Base-by-base conservation (phyloP, 1,140 invertebrate genomes). In the Drosophila tropicalis region DNA sequence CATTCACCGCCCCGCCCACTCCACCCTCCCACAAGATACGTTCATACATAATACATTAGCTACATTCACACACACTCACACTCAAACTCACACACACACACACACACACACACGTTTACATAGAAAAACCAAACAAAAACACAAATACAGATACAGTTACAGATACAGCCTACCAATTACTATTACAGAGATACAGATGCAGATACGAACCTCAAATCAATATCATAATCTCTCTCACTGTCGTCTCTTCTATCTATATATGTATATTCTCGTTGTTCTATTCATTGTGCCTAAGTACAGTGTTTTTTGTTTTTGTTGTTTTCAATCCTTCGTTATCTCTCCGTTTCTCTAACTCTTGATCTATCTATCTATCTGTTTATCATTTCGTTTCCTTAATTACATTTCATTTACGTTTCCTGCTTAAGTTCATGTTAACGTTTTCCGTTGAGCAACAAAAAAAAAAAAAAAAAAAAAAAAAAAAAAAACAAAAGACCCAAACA, bases 271-370 rank as follows among this genome's bases (percentile, higher is more conserved):
- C 70, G 73, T 71, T 67, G 17, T 39, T 44, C 54, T 17, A 58
- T 62, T 57, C 81, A 85, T 86, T 85, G 81, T 85, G 82, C 81
- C 82, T 75, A 70, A 51, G 44, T 51, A 85, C 79, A 76, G 81
- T 86, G 81, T 74, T 29, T 29, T 29, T 2, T 29, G 5, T 29
- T 6, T 29, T 29, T 29, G 29, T 29, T 29, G 29, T 29, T 64
- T 75, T 62, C 63, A 9, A 34, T 58, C 56, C 56, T 39, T 29
- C 29, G 56, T 58, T 58, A 51, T 51, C 17, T 78, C 76, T 78
- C 76, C 75, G 69, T 64, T 76, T 76, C 65, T 63, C 55, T 67
- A 10, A 56, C 19, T 39, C 29, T 67, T 22, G 44, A 12, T 36
- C 29, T 29, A 29, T 29, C 29, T 36, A 5, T 36, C 34, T 9